Evolutionary conservation across 1,140 invertebrate genomes (phyloP).

Genomic region (Bombus picipes): DNA sequence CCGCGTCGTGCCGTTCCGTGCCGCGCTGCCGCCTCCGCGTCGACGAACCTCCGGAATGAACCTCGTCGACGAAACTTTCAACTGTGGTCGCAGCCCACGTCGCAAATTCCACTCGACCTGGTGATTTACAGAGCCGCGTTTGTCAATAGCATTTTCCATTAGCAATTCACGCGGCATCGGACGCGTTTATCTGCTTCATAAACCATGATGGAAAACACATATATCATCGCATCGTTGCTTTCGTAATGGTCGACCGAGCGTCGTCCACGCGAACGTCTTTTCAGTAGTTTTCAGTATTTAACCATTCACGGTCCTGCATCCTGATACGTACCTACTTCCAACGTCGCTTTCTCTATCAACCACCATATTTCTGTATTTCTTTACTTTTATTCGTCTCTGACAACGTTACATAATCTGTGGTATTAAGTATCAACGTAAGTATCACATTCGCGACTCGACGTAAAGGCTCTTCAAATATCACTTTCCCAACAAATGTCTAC

Average conservation of each 20-base stretch:
- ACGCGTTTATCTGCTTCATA: constrained; percentile 67
- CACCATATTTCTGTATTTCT: background rate
- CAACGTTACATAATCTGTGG: background rate
- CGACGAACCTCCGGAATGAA: constrained; percentile 33
- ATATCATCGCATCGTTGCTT: constrained; percentile 67
- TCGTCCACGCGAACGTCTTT: constrained; percentile 9
- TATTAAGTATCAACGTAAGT: background rate
- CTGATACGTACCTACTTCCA: background rate
- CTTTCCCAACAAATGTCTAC: background rate
- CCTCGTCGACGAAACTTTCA: constrained; percentile 23
- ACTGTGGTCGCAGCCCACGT: constrained; percentile 42
- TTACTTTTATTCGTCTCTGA: background rate
- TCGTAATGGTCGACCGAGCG: constrained; percentile 51
- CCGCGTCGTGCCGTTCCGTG: too few relatives aligned
- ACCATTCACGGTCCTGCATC: background rate
- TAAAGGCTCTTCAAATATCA: background rate
- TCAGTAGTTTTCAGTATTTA: constrained; percentile 12
- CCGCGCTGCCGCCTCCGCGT: constrained; percentile 24
- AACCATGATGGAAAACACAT: constrained; percentile 65
- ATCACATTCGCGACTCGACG: background rate
- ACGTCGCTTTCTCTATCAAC: background rate
- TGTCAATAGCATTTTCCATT: constrained; percentile 67
- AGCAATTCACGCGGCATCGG: constrained; percentile 65
- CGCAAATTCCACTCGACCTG: constrained; percentile 38
- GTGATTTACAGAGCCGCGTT: constrained; percentile 63